Base-by-base conservation (phyloP, 2,888 invertebrate species). In the Heliconius cydno region DNA sequence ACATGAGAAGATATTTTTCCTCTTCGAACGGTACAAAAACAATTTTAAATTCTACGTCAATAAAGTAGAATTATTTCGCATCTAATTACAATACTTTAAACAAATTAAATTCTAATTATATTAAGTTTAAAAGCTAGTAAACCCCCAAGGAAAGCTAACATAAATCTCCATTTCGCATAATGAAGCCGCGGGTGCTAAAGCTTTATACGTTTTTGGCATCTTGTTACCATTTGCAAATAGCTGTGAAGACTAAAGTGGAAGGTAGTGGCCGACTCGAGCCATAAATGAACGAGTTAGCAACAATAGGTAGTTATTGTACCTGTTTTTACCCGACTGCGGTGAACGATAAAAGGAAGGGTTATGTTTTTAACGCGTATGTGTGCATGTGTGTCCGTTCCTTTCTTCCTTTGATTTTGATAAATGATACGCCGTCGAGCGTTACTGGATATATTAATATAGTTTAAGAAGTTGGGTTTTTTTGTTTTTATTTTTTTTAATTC, bases 111-210 rank as follows among this genome's bases (percentile, higher is more conserved):
- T 70, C 7, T 46, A 70, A 70, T 70, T 41, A 70, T 46, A 25
- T 46, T 19, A 75, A 34, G 63, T 65, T 74, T 38, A 22, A 75
- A 63, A 25, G 41, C 41, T 46, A 38, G 9, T 41, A 25, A 65
- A 41, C n/a, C 75, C 75, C 63, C 25, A 38, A 60, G 34, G 38
- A 63, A 74, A 7, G 63, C 41, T 9, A 70, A 41, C 41, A 41
- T 70, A 41, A 70, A 70, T 70, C 70, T 70, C 70, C 70, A 70
- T 70, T 70, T n/a, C 41, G 25, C 70, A 41, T 41, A 70, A 70
- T 70, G 41, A 70, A 70, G 41, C 68, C 13, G 25, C 41, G 25
- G 70, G 70, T 25, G 41, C 25, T n/a, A 68, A 38, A 38, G 38
- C 68, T 38, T 38, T n/a, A 70, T 70, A 25, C 70, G 41, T 25